A percentile compares a stretch with the other conserved stretches of the same genome.
These are phyloP conservation scores for Colius striatus DNA, from an alignment of 2,113 vertebrate species.

Conservation along the genomic window DNA sequence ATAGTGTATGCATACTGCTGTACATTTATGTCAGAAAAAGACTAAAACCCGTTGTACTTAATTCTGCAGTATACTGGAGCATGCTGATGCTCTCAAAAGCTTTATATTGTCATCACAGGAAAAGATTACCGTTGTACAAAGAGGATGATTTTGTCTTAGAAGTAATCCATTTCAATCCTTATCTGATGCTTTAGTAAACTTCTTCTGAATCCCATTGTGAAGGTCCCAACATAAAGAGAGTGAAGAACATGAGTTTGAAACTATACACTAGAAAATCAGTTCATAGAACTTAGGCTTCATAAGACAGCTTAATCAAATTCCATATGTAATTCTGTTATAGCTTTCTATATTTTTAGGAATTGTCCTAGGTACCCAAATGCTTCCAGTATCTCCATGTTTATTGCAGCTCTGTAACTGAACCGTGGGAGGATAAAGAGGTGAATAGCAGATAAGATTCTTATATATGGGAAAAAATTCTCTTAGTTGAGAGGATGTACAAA, in stretches of 20 bases:
- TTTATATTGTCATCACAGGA: neutral
- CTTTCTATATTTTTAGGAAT: neutral
- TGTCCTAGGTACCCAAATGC: neutral
- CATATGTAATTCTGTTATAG: neutral
- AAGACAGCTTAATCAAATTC: neutral
- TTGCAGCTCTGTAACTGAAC: neutral
- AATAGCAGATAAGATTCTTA: neutral
- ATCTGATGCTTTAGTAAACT: neutral
- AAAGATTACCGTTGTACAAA: neutral
- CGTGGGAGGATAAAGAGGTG: neutral
- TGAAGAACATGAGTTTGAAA: neutral
- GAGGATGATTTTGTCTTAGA: neutral
- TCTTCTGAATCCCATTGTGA: neutral
- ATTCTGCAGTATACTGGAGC: accelerated
- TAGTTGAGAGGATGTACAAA: neutral
- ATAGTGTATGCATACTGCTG: neutral
- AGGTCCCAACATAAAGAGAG: neutral
- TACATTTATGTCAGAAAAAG: neutral
- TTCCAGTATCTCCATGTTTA: neutral
- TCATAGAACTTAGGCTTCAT: neutral
- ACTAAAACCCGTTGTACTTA: neutral
- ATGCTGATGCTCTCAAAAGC: neutral
- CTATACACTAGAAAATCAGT: neutral
- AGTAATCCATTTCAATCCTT: neutral
- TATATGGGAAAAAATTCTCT: neutral